Evolutionary conservation across 2,888 invertebrate species (phyloP).

Genomic region (Tanypteryx hageni): DNA sequence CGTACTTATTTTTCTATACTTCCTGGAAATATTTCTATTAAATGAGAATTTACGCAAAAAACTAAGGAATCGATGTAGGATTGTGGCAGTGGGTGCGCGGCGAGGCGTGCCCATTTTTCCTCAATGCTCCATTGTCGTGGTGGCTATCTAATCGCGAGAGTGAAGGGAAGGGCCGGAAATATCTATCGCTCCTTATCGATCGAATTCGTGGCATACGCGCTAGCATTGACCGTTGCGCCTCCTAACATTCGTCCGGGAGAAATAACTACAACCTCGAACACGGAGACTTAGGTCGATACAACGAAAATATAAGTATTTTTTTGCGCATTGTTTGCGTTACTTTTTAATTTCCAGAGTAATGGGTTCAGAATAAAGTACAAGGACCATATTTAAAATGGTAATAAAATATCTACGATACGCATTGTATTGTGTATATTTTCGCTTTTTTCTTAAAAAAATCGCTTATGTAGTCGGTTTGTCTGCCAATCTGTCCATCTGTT

Average conservation of each 20-base stretch:
- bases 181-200: background rate
- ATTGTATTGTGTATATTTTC: too few species aligned
- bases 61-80: background rate
- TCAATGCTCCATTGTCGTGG: background rate
- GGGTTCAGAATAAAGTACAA: too few species aligned
- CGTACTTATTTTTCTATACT: too few species aligned
- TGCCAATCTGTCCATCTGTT: too few species aligned
- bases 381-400: too few species aligned
- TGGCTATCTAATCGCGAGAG: constrained; percentile 19
- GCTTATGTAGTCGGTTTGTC: too few species aligned
- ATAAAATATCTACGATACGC: too few species aligned
- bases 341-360: too few species aligned
- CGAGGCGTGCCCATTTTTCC: background rate
- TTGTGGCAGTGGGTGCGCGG: constrained; percentile 9
- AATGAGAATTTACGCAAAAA: too few species aligned
- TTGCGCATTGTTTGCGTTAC: too few species aligned
- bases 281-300: background rate
- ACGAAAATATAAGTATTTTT: background rate
- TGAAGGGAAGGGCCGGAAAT: background rate
- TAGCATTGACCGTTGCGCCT: background rate
- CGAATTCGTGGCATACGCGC: background rate
- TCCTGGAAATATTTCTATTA: too few species aligned
- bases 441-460: too few species aligned
- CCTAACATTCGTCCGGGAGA: background rate
- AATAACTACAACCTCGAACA: background rate